A percentile compares a stretch with the other conserved stretches of the same genome.
Conservation (phyloP, 2,797 vertebrate genomes). For the Pampus argenteus region DNA sequence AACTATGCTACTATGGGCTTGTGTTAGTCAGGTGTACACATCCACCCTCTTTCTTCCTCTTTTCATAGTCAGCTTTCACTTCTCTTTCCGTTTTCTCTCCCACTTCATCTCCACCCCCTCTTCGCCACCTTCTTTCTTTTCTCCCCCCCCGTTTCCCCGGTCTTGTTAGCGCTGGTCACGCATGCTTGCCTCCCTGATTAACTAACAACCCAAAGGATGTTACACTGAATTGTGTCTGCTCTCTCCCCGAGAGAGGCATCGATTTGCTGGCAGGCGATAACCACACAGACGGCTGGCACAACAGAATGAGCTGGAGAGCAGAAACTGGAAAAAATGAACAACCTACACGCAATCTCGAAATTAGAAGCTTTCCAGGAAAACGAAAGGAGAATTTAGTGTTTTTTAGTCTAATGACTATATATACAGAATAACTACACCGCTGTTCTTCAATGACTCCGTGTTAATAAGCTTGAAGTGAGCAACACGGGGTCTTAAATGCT, state of each 20-base stretch:
- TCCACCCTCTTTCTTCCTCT: neutral
- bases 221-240: constrained; percentile 43
- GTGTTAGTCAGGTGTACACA: constrained; percentile 4
- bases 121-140: neutral
- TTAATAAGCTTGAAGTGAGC: constrained; percentile 5
- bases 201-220: constrained; percentile 67
- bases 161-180: constrained; percentile 65
- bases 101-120: neutral
- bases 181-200: constrained; percentile 68
- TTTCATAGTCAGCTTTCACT: neutral
- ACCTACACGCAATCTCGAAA: constrained; percentile 21
- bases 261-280: constrained; percentile 66
- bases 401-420: no score
- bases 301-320: constrained; percentile 51
- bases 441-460: no score
- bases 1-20: neutral
- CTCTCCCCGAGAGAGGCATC: constrained; percentile 52
- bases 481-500: neutral
- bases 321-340: constrained; percentile 41
- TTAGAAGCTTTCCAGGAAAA: neutral
- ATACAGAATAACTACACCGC: no score
- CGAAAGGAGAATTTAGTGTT: neutral
- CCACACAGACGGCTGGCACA: constrained; percentile 51
- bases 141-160: constrained; percentile 4
- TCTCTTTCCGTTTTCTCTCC: neutral